A percentile compares a stretch with the other conserved stretches of the same genome.
Conservation (phyloP, 2,113 vertebrate genomes). For the Bubo bubo region DNA sequence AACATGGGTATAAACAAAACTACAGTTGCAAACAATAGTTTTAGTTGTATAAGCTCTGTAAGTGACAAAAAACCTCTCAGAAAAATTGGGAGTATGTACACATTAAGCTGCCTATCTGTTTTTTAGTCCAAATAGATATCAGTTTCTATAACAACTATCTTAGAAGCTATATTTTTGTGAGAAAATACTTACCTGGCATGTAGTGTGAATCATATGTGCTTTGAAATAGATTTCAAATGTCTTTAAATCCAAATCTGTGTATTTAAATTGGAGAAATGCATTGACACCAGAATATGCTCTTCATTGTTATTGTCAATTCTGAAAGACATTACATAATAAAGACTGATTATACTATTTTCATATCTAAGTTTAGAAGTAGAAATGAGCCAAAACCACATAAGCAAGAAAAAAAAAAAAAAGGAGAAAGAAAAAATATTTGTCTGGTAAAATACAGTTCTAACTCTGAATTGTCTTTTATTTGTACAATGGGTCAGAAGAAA, state of each 20-base stretch:
- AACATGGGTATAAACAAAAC: not conserved
- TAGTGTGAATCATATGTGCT: not conserved
- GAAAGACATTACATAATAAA: not conserved
- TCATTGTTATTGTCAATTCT: not conserved
- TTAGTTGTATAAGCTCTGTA: not conserved
- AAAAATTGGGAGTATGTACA: not conserved
- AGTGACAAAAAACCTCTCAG: not conserved
- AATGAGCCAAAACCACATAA: not conserved
- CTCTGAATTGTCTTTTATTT: not conserved
- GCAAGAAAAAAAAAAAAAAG: not conserved
- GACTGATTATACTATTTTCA: not conserved
- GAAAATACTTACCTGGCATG: not conserved
- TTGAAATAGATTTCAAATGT: not conserved
- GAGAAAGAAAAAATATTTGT: fast-evolving
- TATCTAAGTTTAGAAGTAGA: not conserved
- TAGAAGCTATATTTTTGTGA: not conserved
- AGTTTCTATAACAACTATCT: not conserved
- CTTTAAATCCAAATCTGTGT: not conserved
- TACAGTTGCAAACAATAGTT: not conserved
- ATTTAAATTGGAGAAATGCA: not conserved
- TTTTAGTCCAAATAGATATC: not conserved
- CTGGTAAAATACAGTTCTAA: not conserved
- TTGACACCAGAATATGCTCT: not conserved
- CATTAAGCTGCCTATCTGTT: not conserved
- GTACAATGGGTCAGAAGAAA: not conserved